Evolutionary conservation across 2,888 invertebrate genomes (phyloP).

Genomic region (Trichacis sp.): DNA sequence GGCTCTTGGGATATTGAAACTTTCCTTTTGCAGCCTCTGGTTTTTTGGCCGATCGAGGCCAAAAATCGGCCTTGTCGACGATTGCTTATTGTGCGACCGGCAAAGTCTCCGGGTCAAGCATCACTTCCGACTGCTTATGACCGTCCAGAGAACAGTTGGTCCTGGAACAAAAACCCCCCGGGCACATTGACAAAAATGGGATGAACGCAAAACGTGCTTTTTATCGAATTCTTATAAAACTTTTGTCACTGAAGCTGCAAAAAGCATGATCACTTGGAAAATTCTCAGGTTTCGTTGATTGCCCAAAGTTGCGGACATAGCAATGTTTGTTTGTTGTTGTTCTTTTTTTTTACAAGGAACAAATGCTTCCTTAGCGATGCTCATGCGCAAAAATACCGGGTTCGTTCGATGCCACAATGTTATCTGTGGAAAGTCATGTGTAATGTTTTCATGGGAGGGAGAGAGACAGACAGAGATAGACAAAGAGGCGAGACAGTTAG

Average conservation of each 20-base stretch:
- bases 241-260: constrained; percentile 27
- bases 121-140: constrained; percentile 56
- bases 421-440: constrained; percentile 12
- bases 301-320: constrained; percentile 1
- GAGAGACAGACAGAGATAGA: not conserved
- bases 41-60: constrained; percentile 1
- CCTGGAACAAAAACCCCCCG: constrained; percentile 61
- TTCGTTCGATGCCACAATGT: constrained; percentile 11
- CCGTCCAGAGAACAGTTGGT: constrained; percentile 69
- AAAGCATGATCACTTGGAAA: constrained; percentile 34
- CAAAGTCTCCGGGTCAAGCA: constrained; percentile 41
- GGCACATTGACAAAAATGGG: not conserved
- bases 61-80: not conserved
- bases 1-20: constrained; percentile 1
- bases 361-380: constrained; percentile 35
- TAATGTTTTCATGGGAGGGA: not conserved
- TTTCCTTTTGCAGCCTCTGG: constrained; percentile 4
- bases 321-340: constrained; percentile 25
- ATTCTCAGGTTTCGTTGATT: constrained; percentile 3
- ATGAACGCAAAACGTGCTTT: too few species aligned
- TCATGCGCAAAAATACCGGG: constrained; percentile 40
- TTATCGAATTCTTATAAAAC: not conserved
- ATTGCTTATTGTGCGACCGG: constrained; percentile 37
- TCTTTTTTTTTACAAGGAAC: constrained; percentile 14
- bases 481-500: not conserved